phyloP scores from a whole-genome alignment of 2,888 invertebrate genomes.

The Machimus rusticus region DNA sequence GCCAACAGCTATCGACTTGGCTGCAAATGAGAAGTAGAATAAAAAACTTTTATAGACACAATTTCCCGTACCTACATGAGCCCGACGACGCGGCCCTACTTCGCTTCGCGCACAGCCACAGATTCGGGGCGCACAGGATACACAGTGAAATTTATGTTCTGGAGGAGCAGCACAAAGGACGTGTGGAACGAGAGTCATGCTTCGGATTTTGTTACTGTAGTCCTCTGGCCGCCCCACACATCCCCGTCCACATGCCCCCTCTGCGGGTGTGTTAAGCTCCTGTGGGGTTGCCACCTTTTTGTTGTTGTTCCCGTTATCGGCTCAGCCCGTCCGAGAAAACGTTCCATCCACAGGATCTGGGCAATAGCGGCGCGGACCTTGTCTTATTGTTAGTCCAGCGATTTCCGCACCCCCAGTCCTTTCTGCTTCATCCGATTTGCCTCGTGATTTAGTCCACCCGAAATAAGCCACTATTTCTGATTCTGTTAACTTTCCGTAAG shows the following conservation, averaged over 20 bases:
- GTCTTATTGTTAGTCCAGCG: background rate
- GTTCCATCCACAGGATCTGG: background rate
- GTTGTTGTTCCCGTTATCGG: slow-evolving; percentile 22
- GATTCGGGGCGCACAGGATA: slow-evolving; percentile 20
- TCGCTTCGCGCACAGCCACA: background rate
- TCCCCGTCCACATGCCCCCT: background rate
- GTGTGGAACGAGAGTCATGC: slow-evolving; percentile 27
- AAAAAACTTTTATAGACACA: slow-evolving; percentile 33
- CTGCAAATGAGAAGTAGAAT: slow-evolving; percentile 32
- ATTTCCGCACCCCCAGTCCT: background rate
- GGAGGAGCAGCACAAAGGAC: slow-evolving; percentile 28
- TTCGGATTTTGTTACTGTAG: slow-evolving; percentile 34
- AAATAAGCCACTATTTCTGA: background rate
- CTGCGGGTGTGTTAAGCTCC: background rate
- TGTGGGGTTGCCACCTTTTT: slow-evolving; percentile 31
- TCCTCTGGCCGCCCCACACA: background rate
- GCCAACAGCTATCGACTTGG: slow-evolving; percentile 40
- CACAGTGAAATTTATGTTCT: slow-evolving; percentile 45
- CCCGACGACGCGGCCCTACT: background rate
- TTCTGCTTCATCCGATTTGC: background rate
- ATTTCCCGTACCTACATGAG: background rate
- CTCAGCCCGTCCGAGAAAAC: background rate
- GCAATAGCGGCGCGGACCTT: background rate
- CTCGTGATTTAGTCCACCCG: background rate
- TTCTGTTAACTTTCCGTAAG: background rate